A percentile compares a stretch with the other conserved stretches of the same genome.
Conservation (phyloP, 1,140 invertebrate species). For the Drosophila nigrodunni region DNA sequence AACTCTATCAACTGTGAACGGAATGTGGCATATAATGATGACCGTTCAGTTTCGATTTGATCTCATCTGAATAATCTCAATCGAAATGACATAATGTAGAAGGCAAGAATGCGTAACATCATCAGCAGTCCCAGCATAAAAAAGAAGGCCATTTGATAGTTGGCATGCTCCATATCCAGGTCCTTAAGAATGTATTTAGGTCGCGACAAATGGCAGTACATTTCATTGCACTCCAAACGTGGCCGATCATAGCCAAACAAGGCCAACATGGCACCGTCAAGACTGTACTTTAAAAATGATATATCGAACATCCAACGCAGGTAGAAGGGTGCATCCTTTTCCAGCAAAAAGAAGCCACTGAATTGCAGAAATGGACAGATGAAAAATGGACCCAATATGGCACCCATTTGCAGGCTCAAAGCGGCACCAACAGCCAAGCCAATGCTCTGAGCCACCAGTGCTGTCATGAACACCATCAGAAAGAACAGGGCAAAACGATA, state of each 20-base stretch:
- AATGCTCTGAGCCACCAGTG: slow-evolving; percentile 92
- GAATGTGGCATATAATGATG: slow-evolving; percentile 53
- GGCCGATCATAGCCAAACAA: slow-evolving; percentile 89
- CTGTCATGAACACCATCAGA: slow-evolving; percentile 90
- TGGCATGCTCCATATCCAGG: slow-evolving; percentile 89
- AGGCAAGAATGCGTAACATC: slow-evolving; percentile 73
- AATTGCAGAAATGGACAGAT: slow-evolving; percentile 95
- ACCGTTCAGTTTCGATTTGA: background rate
- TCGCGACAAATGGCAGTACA: slow-evolving; percentile 90
- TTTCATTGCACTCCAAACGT: slow-evolving; percentile 87
- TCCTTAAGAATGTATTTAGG: slow-evolving; percentile 90
- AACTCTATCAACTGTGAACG: slow-evolving; percentile 39
- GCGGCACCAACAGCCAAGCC: slow-evolving; percentile 93
- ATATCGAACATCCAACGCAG: slow-evolving; percentile 94
- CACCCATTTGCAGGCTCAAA: slow-evolving; percentile 91
- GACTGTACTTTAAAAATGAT: slow-evolving; percentile 92
- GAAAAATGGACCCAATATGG: slow-evolving; percentile 93
- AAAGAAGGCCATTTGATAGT: slow-evolving; percentile 61
- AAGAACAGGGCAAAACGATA: slow-evolving; percentile 90
- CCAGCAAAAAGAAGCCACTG: slow-evolving; percentile 95
- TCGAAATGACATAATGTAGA: slow-evolving; percentile 83
- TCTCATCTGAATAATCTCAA: slow-evolving; percentile 81
- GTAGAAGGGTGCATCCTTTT: slow-evolving; percentile 91
- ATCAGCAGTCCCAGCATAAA: slow-evolving; percentile 70
- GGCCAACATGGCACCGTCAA: slow-evolving; percentile 88